Evolutionary conservation across 2,113 vertebrate genomes (phyloP).

Genomic region (Coracopsis vasa): DNA sequence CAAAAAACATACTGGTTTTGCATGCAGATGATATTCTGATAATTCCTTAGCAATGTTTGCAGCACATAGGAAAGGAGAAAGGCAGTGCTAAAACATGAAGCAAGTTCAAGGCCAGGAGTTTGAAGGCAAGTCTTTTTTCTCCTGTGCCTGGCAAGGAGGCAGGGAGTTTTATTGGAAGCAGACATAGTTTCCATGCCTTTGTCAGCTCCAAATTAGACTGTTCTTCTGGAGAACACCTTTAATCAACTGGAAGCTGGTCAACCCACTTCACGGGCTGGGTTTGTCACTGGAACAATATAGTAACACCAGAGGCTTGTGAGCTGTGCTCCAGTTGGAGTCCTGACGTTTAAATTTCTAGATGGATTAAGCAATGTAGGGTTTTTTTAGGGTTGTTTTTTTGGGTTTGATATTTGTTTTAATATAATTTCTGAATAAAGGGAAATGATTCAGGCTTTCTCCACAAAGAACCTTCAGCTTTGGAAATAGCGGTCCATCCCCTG

Average conservation of each 20-base stretch:
- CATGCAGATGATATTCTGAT: neutral
- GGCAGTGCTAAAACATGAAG: neutral
- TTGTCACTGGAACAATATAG: slow-evolving; percentile 15
- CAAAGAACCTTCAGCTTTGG: neutral
- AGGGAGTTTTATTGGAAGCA: slow-evolving; percentile 40
- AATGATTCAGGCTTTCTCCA: neutral
- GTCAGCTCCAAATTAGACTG: neutral
- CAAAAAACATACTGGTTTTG: neutral
- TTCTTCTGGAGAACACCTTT: slow-evolving; percentile 51
- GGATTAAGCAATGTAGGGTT: neutral
- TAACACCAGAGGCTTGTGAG: neutral
- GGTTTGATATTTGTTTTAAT: neutral
- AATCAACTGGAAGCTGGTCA: slow-evolving; percentile 40
- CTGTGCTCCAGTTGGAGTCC: neutral
- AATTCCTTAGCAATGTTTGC: neutral
- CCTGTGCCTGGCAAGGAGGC: slow-evolving; percentile 23
- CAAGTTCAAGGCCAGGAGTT: neutral
- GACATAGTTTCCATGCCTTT: slow-evolving; percentile 47
- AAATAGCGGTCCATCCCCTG: neutral
- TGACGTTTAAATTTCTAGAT: neutral
- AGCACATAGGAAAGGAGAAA: neutral
- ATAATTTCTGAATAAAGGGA: neutral
- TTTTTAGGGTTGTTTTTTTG: neutral
- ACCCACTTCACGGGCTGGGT: neutral
- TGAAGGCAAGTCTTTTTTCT: slow-evolving; percentile 12